phyloP scores from a whole-genome alignment of 2,113 vertebrate species.

The Isurus oxyrinchus region DNA sequence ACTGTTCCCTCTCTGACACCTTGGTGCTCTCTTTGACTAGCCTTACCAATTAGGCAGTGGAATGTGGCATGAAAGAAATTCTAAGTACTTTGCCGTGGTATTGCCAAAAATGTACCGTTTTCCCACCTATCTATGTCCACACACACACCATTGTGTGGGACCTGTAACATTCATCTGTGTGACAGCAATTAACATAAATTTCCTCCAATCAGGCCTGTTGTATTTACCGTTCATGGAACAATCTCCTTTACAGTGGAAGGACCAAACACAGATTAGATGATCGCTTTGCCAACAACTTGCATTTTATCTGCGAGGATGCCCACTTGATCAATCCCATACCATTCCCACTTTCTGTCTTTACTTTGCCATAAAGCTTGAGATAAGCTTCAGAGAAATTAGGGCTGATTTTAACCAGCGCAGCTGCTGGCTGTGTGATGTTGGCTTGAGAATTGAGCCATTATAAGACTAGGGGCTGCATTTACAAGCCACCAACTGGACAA shows the following conservation, averaged over 20 bases:
- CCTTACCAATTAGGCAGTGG: neutral
- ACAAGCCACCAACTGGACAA: neutral
- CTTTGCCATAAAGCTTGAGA: neutral
- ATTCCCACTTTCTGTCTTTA: neutral
- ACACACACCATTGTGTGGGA: neutral
- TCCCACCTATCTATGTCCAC: neutral
- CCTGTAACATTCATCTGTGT: neutral
- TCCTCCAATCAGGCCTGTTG: neutral
- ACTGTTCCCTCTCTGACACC: neutral
- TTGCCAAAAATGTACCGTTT: neutral
- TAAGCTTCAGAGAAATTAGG: neutral
- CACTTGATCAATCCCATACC: neutral
- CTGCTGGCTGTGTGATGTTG: neutral
- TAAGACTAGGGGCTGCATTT: neutral
- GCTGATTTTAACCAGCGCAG: neutral
- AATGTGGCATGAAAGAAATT: neutral
- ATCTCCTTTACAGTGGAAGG: neutral
- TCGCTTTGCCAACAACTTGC: neutral
- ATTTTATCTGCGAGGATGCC: neutral
- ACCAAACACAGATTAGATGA: neutral
- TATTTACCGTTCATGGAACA: neutral
- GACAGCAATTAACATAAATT: neutral
- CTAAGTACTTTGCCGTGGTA: neutral
- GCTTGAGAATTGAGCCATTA: neutral
- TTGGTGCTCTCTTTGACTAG: neutral